A percentile compares a stretch with the other conserved stretches of the same genome.
phyloP scores from a whole-genome alignment of 2,888 invertebrate species.

The Sussaba pulchella region DNA sequence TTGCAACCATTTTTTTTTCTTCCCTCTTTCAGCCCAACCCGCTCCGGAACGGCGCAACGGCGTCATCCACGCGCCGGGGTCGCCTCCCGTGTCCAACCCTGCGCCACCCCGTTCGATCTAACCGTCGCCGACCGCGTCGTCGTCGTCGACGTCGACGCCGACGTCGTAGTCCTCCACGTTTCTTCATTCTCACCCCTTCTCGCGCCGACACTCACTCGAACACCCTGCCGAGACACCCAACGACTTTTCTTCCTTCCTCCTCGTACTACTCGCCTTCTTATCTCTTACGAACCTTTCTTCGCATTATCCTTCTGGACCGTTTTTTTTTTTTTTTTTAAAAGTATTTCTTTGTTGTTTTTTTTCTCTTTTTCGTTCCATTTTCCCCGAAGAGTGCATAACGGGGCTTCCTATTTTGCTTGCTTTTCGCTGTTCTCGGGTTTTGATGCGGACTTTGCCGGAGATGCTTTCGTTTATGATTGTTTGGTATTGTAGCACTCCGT shows the following conservation, averaged over 20 bases:
- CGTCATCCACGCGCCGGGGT: constrained; percentile 70
- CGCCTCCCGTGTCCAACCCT: constrained; percentile 62
- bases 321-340: background rate
- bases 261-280: background rate
- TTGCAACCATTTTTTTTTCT: too few species aligned
- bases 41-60: constrained; percentile 60
- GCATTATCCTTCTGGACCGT: background rate
- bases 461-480: too few species aligned
- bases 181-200: constrained; percentile 52
- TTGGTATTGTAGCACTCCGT: too few species aligned
- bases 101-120: constrained; percentile 55
- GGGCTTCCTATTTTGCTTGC: background rate
- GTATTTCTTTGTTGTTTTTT: background rate
- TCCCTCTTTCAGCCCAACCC: constrained; percentile 58
- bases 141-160: constrained; percentile 21
- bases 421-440: constrained; percentile 1
- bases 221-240: constrained; percentile 46
- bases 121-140: constrained; percentile 55
- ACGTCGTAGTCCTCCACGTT: constrained; percentile 33
- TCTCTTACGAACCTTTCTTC: background rate
- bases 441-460: background rate
- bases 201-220: constrained; percentile 34
- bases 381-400: background rate
- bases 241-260: constrained; percentile 36
- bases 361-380: background rate